Percentiles rank a stretch among this genome's conserved stretches.
Evolutionary conservation across 2,113 vertebrate species (phyloP).

Genomic region (Muntiacus reevesi): DNA sequence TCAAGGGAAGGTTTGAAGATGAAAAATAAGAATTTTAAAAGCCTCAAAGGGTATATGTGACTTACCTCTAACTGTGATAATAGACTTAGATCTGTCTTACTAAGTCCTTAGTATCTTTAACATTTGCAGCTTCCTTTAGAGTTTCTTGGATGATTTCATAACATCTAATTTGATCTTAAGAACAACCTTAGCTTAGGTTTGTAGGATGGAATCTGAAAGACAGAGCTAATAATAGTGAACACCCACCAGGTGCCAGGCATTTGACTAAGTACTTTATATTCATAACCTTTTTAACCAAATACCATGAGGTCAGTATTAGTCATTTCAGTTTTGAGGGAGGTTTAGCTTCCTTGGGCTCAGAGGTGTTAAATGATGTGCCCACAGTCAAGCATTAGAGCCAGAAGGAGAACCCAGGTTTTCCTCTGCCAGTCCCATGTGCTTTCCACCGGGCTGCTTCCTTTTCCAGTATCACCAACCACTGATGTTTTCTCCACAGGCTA

Average conservation of each 20-base stretch:
- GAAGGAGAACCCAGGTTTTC: background rate
- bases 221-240: conserved; percentile 41
- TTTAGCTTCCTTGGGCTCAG: background rate
- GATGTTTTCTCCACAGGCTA: background rate
- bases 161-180: conserved; percentile 48
- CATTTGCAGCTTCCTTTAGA: background rate
- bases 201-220: conserved; percentile 38
- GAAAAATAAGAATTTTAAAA: conserved; percentile 1
- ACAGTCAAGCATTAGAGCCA: background rate
- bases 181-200: conserved; percentile 21
- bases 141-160: conserved; percentile 25
- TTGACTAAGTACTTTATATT: background rate
- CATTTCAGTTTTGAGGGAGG: background rate
- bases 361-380: background rate
- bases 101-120: conserved; percentile 19
- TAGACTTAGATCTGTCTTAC: conserved; percentile 14
- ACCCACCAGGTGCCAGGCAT: background rate
- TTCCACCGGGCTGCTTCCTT: background rate
- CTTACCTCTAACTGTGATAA: background rate
- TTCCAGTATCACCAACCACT: background rate
- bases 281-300: background rate
- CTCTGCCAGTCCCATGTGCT: background rate
- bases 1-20: background rate
- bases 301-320: background rate
- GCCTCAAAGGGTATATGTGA: background rate